Evolutionary conservation across 1,140 invertebrate species (phyloP).

Genomic region (Heliconius himera): DNA sequence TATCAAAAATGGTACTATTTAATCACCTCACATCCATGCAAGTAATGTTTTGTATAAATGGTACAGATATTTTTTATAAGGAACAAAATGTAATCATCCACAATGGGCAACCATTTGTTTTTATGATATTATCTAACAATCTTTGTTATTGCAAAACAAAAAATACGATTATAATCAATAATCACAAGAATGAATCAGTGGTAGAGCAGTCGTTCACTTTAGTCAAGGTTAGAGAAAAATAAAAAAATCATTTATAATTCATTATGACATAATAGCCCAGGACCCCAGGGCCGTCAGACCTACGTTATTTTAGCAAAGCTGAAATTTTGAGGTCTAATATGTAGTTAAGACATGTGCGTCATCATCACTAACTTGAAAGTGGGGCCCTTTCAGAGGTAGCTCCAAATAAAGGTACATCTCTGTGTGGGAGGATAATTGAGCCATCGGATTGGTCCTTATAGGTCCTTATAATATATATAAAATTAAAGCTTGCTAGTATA

Average conservation of each 20-base stretch:
- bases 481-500: too few species aligned
- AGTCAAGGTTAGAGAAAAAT: background rate
- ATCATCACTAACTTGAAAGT: too few species aligned
- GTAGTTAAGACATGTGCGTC: too few species aligned
- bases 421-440: too few species aligned
- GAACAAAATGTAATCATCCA: background rate
- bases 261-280: too few species aligned
- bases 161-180: conserved; percentile 7
- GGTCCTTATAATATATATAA: too few species aligned
- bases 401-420: too few species aligned
- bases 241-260: background rate
- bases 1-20: background rate
- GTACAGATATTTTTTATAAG: background rate
- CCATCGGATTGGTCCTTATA: too few species aligned
- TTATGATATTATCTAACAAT: conserved; percentile 3
- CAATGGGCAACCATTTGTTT: background rate
- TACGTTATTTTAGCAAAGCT: too few species aligned
- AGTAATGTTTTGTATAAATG: background rate
- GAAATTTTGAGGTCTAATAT: too few species aligned
- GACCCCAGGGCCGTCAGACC: too few species aligned
- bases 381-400: too few species aligned
- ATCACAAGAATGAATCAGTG: background rate
- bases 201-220: conserved; percentile 1
- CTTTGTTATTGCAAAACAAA: background rate
- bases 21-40: background rate